Percentiles rank a stretch among this genome's conserved stretches.
phyloP scores from a whole-genome alignment of 2,888 invertebrate genomes.

The Drosophila gaucha region DNA sequence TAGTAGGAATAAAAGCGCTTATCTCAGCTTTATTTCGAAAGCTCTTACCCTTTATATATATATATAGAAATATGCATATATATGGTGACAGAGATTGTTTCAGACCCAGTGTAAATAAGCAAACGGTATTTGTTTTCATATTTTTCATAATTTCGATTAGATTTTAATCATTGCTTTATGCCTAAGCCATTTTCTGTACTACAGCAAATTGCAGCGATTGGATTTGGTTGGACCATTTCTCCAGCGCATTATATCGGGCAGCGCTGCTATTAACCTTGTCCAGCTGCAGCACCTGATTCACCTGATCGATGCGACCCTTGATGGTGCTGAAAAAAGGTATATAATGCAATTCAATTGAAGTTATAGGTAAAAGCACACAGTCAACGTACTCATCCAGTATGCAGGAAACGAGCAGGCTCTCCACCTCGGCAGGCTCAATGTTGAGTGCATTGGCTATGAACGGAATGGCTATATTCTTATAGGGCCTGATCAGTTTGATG shows the following conservation, averaged over 20 bases:
- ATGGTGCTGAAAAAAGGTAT: slow-evolving; percentile 88
- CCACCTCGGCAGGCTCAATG: slow-evolving; percentile 97
- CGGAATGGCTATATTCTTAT: slow-evolving; percentile 98
- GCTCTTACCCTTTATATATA: slow-evolving; percentile 1
- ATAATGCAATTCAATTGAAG: not conserved
- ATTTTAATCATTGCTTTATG: slow-evolving; percentile 28
- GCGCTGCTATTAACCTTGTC: slow-evolving; percentile 92
- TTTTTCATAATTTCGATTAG: slow-evolving; percentile 18
- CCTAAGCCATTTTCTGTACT: slow-evolving; percentile 95
- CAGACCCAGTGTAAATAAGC: not conserved
- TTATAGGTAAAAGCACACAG: no score
- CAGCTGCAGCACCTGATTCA: slow-evolving; percentile 96
- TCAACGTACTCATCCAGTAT: slow-evolving; percentile 95
- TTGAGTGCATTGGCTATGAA: slow-evolving; percentile 98
- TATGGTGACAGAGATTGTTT: not conserved
- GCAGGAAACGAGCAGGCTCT: slow-evolving; percentile 97
- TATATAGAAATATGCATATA: not conserved
- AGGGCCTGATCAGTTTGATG: slow-evolving; percentile 98
- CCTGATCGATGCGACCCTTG: slow-evolving; percentile 95
- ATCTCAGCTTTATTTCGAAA: slow-evolving; percentile 1
- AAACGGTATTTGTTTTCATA: not conserved
- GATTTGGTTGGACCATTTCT: slow-evolving; percentile 98
- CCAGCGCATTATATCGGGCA: slow-evolving; percentile 95
- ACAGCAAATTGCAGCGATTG: slow-evolving; percentile 94
- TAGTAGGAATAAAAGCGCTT: not conserved